Evolutionary conservation across 2,797 vertebrate genomes (phyloP), one percentile per base, ranked within the genome.

Genomic region (Calcarius lapponicus): DNA sequence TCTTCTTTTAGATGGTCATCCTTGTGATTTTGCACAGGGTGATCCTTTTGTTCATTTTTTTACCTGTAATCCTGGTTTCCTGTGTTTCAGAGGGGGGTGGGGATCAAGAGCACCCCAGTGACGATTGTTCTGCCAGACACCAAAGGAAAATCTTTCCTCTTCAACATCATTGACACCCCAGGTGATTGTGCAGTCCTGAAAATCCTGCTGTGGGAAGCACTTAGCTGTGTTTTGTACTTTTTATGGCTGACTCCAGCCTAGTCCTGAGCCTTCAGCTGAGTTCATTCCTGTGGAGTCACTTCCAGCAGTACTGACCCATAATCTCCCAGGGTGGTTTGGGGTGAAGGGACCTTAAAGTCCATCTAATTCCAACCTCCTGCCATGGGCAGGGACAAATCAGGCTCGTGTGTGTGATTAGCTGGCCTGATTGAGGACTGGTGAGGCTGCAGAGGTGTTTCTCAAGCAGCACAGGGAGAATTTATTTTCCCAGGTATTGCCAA

Each of bases 151-250:
- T 99, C 99, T 26, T 99, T 99, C 95, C 99, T 99, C 62, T 99
- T 99, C 97, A 99, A 99, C 97, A 98, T 99, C 97, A 99, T 99
- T 97, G 99, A 99, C 96, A 99, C 99, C 13, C 99, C 99, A 98
- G 99, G 99, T 99, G 97, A 95, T 28, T 70, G 20, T 58, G 18
- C 40, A 62, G 11, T 75, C 38, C 78, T 67, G 61, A 53, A 70
- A 58, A 34, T 40, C 62, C 58, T 88, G 54, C 3, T 81, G 47
- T 54, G 65, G 76, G 76, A 48, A 48, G 47, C 19, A 2, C 17
- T 56, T 58, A 16, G 57, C 48, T 58, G 32, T 36, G 18, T 31
- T 80, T 69, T 54, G 26, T 38, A 21, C 3, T 14, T 75, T 82
- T 17, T 34, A 6, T 42, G 25, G 34, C 29, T 32, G 45, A 36